Evolutionary conservation across 2,113 vertebrate species (phyloP), one percentile per base, ranked within the genome.

Genomic region (Zosterops lateralis): DNA sequence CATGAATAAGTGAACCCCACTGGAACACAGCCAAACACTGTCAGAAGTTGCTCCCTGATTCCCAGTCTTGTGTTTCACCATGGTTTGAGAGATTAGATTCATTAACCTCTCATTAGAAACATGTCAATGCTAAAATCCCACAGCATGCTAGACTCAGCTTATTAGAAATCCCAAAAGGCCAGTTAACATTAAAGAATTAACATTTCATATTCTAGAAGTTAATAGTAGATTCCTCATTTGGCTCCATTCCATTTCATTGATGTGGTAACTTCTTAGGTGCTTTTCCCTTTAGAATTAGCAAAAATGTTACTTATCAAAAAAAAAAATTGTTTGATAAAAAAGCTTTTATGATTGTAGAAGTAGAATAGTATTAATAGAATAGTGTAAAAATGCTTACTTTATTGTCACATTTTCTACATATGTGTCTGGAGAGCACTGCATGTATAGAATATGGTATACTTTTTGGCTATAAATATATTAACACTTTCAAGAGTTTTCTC

Each of bases 41-140:
- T 87, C 74, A 92, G 81, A 89, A 79, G 25, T 87, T 81, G 45
- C 74, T 96, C 81, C 89, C 95, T 82, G 67, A 95, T 67, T 89
- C 87, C 96, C 78, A 82, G 70, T 58, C 74, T 56, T 89, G 78
- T 92, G 57, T 84, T 94, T 91, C 80, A 95, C 36, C 9, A 5
- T 77, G 75, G 51, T 80, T 74, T 93, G 89, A 95, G 87, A 91
- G 71, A 92, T 96, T 91, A 93, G 71, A 85, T 96, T 97, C 77
- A 93, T 96, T 97, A 97, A 96, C 95, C 93, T 94, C 92, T 95
- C 86, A 89, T 93, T 95, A 93, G 91, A 87, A 96, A 67, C n/a
- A 82, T 85, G 87, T 79, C 92, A 95, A 19, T 93, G 89, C 78
- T 77, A 68, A 94, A 96, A 92, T 94, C 81, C 73, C 91, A 71